Base-by-base conservation (phyloP, 2,888 invertebrate genomes). In the Salpingus planirostris region DNA sequence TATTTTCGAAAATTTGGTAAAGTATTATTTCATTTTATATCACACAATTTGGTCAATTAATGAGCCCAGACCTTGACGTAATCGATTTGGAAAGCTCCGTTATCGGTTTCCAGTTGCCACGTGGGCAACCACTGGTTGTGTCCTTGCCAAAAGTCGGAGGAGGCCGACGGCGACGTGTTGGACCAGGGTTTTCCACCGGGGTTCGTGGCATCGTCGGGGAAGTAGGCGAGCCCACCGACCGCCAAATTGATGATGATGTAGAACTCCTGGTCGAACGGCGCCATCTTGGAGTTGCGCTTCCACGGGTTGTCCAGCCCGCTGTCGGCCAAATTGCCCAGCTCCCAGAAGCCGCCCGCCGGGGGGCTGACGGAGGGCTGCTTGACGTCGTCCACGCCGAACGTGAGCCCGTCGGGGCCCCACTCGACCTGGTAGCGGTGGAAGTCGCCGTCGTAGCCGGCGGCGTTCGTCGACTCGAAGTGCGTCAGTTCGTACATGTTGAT, bases 201-300 rank as follows among this genome's bases (percentile, higher is more conserved):
- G 49, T 74, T 74, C 2, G 33, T 21, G 21, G 68, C 70, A 30
- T 65, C 66, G 47, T 81, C 80, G 1, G 77, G 75, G 66, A 80
- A 80, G 60, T 68, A 80, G 10, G 4, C 5, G 2, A 70, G 70
- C 11, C 80, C 80, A 6, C 80, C 80, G 11, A 78, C 73, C 35
- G 80, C 81, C 36, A 80, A 45, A 57, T 79, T 80, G 41, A 80
- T 61, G 30, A 79, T 68, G 15, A 81, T 47, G 59, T 74, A 73
- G 58, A 74, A 76, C 70, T 74, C 71, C 53, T 76, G 68, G 52
- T 79, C 78, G 46, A 79, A 79, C 5, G 79, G 79, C 7, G 78
- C 77, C 73, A 77, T 73, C 48, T 67, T 70, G 14, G 29, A 55
- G 25, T 66, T 71, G 40, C 56, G 63, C 28, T 65, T 58, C 76